Base-by-base conservation (phyloP, 1,140 invertebrate genomes). In the Cheumatopsyche charites region DNA sequence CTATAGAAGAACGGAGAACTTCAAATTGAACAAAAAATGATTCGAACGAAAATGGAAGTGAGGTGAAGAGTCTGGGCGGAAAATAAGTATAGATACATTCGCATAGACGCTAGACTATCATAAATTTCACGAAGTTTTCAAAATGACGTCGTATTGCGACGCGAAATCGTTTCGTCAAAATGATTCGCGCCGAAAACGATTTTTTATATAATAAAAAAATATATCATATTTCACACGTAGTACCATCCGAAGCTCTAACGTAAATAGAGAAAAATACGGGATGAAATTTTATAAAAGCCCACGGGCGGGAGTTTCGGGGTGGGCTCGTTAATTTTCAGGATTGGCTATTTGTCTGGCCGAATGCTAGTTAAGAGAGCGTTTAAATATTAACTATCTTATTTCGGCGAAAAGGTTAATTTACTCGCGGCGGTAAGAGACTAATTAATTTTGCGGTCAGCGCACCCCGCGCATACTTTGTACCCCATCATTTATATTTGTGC, bases 371-470 rank as follows among this genome's bases (percentile, higher is more conserved):
- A 66, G 63, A 47, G 63, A 36, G 63, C 43, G 43, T 45, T 66
- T 66, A 66, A 66, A 66, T 66, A 66, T 66, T 66, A 66, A 66
- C 63, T 47, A 45, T 47, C 41, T 66, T 66, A 66, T 66, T 66
- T 66, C 63, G 63, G 19, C 63, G 63, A 47, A 66, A 66, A 66
- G 63, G 63, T 66, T 66, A 66, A 66, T 66, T 66, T 23, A 29
- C 26, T 12, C 55, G 3, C 29, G 4, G 55, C 55, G 55, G 4
- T 3, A 61, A 66, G 63, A 47, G 41, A 45, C 63, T 66, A 66
- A 66, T 66, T 66, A 47, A 66, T 66, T 66, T 66, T 47, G 63
- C 36, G 62, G 62, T 58, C 55, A 58, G 62, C 19, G 62, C 62
- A 63, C 62, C 25, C 63, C 63, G 42, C 36, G 36, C n/a, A 23